A percentile compares a stretch with the other conserved stretches of the same genome.
Conservation (phyloP, 2,888 invertebrate species). For the Euproctis similis region DNA sequence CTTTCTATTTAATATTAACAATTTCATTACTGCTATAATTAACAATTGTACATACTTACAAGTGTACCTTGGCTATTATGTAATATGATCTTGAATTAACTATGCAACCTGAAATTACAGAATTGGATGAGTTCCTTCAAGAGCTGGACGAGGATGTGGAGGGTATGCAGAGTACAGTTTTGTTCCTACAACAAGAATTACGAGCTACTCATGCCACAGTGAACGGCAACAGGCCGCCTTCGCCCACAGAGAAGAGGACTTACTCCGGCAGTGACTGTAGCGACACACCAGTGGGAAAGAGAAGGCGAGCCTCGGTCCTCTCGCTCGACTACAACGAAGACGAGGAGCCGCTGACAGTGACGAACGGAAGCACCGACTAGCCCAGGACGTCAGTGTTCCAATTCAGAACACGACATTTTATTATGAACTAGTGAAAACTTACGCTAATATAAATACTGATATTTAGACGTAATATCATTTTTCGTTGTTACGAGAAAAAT, state of each 20-base stretch:
- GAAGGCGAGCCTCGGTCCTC: conserved; percentile 81
- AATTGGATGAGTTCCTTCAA: conserved; percentile 95
- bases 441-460: conserved; percentile 39
- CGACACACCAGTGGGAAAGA: conserved; percentile 76
- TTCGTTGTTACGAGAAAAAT: no score
- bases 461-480: conserved; percentile 31
- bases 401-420: conserved; percentile 40
- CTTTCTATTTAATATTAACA: no score
- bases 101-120: no score
- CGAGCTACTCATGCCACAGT: conserved; percentile 80
- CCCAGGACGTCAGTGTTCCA: conserved; percentile 43
- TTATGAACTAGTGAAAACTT: conserved; percentile 49
- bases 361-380: conserved; percentile 80
- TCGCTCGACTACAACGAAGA: conserved; percentile 85
- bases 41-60: no score
- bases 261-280: conserved; percentile 62
- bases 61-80: background rate
- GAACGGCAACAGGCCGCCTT: conserved; percentile 47
- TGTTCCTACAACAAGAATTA: conserved; percentile 94
- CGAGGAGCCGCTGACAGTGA: conserved; percentile 81
- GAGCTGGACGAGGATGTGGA: conserved; percentile 98
- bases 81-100: no score
- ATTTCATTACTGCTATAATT: no score
- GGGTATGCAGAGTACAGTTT: conserved; percentile 98
- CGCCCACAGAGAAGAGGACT: conserved; percentile 58